These are phyloP conservation scores for Polylopha cassiicola DNA, from an alignment of 2,888 invertebrate species.

Conservation along the genomic window DNA sequence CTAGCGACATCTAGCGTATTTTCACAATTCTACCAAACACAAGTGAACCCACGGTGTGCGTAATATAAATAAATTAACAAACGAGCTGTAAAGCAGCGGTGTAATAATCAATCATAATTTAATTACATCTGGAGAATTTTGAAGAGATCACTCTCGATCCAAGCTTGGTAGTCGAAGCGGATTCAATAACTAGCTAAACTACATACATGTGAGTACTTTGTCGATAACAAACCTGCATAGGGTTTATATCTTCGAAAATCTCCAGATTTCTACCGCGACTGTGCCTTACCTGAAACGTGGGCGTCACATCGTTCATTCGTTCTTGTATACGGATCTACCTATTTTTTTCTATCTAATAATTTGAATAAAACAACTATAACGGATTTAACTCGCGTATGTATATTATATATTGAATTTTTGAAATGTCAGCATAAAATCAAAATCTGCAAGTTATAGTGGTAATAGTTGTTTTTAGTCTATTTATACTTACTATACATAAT, in stretches of 20 bases:
- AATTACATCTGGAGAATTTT: slow-evolving; percentile 51
- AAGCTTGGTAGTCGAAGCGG: slow-evolving; percentile 15
- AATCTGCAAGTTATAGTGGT: no score
- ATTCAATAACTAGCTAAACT: slow-evolving; percentile 10
- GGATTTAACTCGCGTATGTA: no score
- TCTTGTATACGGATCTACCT: slow-evolving; percentile 1
- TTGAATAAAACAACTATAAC: no score
- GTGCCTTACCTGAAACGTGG: slow-evolving; percentile 59
- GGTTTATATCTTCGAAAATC: slow-evolving; percentile 64
- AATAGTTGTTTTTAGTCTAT: no score
- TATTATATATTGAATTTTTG: no score
- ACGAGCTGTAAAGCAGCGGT: slow-evolving; percentile 21
- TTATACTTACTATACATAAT: no score
- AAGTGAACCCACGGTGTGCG: no score
- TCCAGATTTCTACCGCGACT: slow-evolving; percentile 58
- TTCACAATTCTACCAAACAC: no score
- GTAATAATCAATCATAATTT: slow-evolving; percentile 13
- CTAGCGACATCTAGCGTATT: no score
- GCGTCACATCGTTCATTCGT: slow-evolving; percentile 30
- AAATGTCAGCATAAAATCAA: no score
- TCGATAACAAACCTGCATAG: slow-evolving; percentile 52
- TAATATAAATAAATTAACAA: slow-evolving; percentile 3
- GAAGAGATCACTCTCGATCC: slow-evolving; percentile 39
- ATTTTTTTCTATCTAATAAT: no score
- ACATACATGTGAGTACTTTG: slow-evolving; percentile 9